Conservation (phyloP, 2,888 invertebrate species). For the Drosophila neotestacea region DNA sequence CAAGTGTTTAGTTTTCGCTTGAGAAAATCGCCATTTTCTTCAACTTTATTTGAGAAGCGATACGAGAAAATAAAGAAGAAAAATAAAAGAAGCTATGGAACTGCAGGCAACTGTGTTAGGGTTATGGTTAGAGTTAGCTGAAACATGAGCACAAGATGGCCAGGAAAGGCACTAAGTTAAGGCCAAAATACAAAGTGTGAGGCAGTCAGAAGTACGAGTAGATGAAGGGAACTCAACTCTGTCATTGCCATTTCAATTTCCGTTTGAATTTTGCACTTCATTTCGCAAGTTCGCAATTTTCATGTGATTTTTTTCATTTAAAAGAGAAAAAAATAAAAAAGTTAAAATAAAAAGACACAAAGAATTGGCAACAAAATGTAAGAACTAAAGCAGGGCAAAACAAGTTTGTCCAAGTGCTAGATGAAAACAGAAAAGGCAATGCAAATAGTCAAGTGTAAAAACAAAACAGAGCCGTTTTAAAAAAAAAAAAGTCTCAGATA, state of each 20-base stretch:
- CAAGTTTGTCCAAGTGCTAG: conserved; percentile 47
- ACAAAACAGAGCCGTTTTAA: conserved; percentile 46
- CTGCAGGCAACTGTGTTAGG: conserved; percentile 34
- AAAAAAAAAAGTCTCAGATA: no score
- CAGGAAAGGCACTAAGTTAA: conserved; percentile 53
- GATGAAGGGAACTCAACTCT: conserved; percentile 59
- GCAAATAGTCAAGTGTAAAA: conserved; percentile 66
- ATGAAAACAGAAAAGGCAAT: conserved; percentile 64
- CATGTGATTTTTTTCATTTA: conserved; percentile 50
- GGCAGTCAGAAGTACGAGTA: conserved; percentile 1
- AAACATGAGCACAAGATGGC: conserved; percentile 49
- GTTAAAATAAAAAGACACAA: neutral
- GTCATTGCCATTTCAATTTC: conserved; percentile 83
- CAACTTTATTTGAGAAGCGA: conserved; percentile 63
- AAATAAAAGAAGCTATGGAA: conserved; percentile 39
- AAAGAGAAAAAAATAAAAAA: conserved; percentile 4
- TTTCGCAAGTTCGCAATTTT: conserved; percentile 82
- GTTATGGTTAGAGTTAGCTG: conserved; percentile 3
- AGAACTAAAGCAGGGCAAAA: conserved; percentile 39
- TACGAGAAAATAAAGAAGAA: conserved; percentile 1
- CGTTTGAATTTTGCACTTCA: conserved; percentile 83
- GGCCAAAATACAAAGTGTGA: conserved; percentile 38
- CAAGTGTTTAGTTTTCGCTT: conserved; percentile 81
- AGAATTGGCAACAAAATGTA: conserved; percentile 18
- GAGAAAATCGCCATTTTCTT: conserved; percentile 78